These are phyloP conservation scores for Mesochorus sp. DNA, from an alignment of 2,888 invertebrate species.

Conservation along the genomic window DNA sequence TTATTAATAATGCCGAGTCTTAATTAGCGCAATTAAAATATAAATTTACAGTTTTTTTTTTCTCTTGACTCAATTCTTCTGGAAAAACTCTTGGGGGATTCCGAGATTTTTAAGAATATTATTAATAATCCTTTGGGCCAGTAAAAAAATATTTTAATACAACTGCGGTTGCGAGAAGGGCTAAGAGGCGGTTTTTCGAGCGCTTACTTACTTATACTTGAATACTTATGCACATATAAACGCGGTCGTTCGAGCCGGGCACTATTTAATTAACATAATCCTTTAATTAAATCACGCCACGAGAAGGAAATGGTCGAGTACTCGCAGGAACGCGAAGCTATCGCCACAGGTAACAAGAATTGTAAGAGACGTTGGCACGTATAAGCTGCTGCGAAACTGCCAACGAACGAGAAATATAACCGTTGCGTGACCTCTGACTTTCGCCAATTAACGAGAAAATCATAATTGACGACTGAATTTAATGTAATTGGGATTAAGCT, in stretches of 20 bases:
- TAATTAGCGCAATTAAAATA: constrained; percentile 72
- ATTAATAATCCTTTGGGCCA: not conserved
- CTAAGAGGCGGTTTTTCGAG: not conserved
- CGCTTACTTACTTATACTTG: constrained; percentile 6
- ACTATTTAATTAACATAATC: constrained; percentile 73
- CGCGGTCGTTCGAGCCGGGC: constrained; percentile 38
- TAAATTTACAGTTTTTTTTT: not conserved
- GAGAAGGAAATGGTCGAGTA: constrained; percentile 64
- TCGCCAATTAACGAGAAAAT: constrained; percentile 54
- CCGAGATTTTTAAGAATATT: not conserved
- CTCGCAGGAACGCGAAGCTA: constrained; percentile 35
- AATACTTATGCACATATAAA: not conserved
- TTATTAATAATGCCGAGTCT: too few relatives aligned
- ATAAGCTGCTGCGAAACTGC: not conserved
- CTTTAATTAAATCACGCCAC: constrained; percentile 71
- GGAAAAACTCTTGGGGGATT: too few relatives aligned
- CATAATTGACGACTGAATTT: constrained; percentile 52
- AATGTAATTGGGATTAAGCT: constrained; percentile 48
- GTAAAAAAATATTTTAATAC: not conserved
- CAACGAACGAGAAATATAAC: constrained; percentile 35
- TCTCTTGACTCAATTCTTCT: not conserved
- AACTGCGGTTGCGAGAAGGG: not conserved
- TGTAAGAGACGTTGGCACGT: constrained; percentile 43
- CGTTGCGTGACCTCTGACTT: constrained; percentile 42
- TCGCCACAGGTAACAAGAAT: constrained; percentile 31